Conservation (phyloP, 2,113 vertebrate species). For the Catharus minimus region DNA sequence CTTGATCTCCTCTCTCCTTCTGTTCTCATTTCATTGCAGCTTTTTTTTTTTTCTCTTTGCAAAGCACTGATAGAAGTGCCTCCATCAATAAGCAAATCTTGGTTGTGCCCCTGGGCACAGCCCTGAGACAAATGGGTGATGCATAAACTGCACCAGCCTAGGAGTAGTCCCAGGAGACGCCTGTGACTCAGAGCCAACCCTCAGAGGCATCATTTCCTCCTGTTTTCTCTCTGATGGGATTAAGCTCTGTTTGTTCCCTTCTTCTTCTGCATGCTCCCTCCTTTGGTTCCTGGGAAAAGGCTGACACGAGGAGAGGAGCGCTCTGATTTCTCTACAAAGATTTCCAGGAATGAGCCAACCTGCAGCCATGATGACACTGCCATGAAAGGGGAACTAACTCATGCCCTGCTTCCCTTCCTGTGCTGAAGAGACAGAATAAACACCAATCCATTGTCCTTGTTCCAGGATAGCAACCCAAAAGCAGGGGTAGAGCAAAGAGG, state of each 20-base stretch:
- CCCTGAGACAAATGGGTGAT: slow-evolving; percentile 32
- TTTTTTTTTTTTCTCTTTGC: neutral
- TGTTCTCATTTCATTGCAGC: neutral
- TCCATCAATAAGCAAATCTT: slow-evolving; percentile 38
- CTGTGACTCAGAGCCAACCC: slow-evolving; percentile 31
- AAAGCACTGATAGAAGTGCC: neutral
- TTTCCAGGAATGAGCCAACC: neutral
- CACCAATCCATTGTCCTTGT: neutral
- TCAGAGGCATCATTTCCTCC: slow-evolving; percentile 36
- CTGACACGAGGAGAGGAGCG: neutral
- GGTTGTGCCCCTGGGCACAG: slow-evolving; percentile 4
- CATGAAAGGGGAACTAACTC: neutral
- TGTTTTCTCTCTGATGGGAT: slow-evolving; percentile 30
- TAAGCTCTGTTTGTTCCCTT: slow-evolving; percentile 29
- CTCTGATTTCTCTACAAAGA: neutral
- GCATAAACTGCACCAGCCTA: slow-evolving; percentile 26
- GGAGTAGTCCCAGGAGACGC: slow-evolving; percentile 40
- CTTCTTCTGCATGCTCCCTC: neutral
- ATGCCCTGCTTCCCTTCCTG: neutral
- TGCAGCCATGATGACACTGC: no score
- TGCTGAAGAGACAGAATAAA: neutral
- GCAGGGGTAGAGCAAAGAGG: neutral
- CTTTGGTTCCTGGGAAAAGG: neutral
- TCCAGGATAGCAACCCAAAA: neutral
- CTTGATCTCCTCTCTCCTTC: neutral